Conservation (phyloP, 2,797 vertebrate species). For the Sandelia bainsii region DNA sequence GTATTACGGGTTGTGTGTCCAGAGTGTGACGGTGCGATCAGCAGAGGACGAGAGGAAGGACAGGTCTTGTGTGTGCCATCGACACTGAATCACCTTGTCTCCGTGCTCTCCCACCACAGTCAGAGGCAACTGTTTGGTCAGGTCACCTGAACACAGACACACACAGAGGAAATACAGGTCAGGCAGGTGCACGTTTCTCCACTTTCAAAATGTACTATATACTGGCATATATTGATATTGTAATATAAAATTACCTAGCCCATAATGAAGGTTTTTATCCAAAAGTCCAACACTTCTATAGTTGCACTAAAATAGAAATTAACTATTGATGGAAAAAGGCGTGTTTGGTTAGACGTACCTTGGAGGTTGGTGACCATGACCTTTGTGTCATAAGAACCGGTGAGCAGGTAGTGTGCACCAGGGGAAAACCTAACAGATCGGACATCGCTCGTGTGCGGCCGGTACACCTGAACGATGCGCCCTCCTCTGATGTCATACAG, state of each 20-base stretch:
- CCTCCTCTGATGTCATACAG: conserved; percentile 97
- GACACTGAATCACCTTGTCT: conserved; percentile 99
- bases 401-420: conserved; percentile 96
- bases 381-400: conserved; percentile 96
- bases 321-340: background rate
- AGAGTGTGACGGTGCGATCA: conserved; percentile 97
- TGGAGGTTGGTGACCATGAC: conserved; percentile 96
- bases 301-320: background rate
- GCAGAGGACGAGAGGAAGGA: conserved; percentile 98
- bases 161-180: conserved; percentile 12
- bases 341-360: conserved; percentile 80
- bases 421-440: conserved; percentile 97
- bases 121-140: conserved; percentile 94
- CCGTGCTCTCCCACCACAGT: conserved; percentile 95
- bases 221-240: background rate
- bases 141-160: conserved; percentile 86
- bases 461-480: conserved; percentile 95
- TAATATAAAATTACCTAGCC: background rate
- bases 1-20: conserved; percentile 92
- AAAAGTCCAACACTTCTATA: background rate
- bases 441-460: conserved; percentile 93
- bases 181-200: background rate
- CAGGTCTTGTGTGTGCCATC: conserved; percentile 97
- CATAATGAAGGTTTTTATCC: background rate
- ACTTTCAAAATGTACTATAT: background rate